phyloP scores from a whole-genome alignment of 2,797 vertebrate species.

The Dendrocincla tyrannina region DNA sequence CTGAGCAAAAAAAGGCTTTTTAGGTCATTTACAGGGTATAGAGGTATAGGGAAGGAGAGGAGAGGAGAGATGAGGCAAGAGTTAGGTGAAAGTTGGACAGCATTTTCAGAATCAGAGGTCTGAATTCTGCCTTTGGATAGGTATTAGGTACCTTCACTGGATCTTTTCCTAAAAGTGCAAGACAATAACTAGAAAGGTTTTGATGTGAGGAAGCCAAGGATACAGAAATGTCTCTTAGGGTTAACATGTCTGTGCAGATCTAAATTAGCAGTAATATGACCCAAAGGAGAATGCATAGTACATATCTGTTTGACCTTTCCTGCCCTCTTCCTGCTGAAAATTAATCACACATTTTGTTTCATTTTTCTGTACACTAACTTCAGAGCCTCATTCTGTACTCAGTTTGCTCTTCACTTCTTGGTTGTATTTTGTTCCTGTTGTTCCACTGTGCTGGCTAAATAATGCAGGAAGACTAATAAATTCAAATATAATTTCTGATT shows the following conservation, averaged over 20 bases:
- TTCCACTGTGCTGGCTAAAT: slow-evolving; percentile 65
- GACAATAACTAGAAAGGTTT: neutral
- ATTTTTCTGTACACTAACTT: neutral
- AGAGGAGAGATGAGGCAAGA: neutral
- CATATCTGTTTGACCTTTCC: neutral
- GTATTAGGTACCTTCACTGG: neutral
- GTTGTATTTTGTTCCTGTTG: slow-evolving; percentile 57
- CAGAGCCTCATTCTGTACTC: slow-evolving; percentile 4
- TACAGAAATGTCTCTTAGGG: neutral
- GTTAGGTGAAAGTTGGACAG: neutral
- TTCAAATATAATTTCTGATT: slow-evolving; percentile 73
- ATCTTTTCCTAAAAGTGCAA: neutral
- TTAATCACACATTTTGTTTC: neutral
- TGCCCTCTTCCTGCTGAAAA: neutral
- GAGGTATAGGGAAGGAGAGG: neutral
- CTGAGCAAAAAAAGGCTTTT: neutral
- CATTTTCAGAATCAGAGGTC: neutral
- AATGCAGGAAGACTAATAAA: slow-evolving; percentile 67
- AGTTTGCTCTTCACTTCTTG: neutral
- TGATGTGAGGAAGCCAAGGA: neutral
- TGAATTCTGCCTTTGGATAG: neutral
- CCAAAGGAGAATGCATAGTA: neutral
- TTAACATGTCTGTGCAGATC: neutral
- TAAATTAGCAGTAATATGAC: neutral
- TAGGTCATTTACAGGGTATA: neutral